Conservation (phyloP, 2,113 vertebrate species). For the Microcebus ravelobensis region DNA sequence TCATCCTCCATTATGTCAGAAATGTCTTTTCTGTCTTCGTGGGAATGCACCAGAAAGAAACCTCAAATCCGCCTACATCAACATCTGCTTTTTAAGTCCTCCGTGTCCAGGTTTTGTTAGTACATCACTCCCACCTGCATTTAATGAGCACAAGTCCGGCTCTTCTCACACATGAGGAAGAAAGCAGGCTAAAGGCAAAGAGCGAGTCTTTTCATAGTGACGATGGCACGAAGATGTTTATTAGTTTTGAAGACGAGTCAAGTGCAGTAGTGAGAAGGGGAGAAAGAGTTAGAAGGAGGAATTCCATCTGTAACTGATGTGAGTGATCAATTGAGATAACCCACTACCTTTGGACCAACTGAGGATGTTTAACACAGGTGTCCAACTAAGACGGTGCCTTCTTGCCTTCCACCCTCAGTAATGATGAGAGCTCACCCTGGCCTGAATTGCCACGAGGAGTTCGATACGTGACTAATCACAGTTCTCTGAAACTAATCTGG, state of each 20-base stretch:
- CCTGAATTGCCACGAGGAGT: neutral
- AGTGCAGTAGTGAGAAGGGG: too few species aligned
- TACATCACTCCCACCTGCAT: neutral
- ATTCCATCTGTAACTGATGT: too few species aligned
- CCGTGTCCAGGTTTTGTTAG: neutral
- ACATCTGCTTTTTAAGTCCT: neutral
- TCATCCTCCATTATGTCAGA: neutral
- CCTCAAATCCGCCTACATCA: neutral
- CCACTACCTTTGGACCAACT: too few species aligned
- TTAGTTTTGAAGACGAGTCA: too few species aligned
- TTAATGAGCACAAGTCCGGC: neutral
- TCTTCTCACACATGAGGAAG: neutral
- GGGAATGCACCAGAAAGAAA: neutral
- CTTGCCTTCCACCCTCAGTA: neutral
- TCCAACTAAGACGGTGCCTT: neutral
- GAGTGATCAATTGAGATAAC: too few species aligned
- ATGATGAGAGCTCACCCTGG: neutral
- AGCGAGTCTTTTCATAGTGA: neutral
- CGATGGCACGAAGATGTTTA: neutral
- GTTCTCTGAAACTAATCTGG: neutral
- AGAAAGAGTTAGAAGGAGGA: too few species aligned
- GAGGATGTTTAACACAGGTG: neutral
- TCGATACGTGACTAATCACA: neutral
- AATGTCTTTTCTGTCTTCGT: neutral
- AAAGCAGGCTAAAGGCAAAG: neutral